Conservation (phyloP, 1,140 invertebrate species). For the Anastrepha ludens region DNA sequence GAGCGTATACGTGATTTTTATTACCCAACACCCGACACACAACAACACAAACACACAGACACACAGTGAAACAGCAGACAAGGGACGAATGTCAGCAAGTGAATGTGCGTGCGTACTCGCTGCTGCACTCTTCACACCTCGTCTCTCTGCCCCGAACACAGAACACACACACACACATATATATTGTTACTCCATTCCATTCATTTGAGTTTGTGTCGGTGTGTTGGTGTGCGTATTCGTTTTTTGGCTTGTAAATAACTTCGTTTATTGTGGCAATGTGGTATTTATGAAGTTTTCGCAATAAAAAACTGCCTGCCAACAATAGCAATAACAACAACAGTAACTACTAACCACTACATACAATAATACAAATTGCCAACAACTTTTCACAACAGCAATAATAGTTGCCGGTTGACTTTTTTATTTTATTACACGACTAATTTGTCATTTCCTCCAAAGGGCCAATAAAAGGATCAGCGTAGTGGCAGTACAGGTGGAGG, state of each 20-base stretch:
- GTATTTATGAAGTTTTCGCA: conserved; percentile 42
- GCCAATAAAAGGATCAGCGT: not conserved
- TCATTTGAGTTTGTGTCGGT: too few relatives aligned
- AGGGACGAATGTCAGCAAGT: conserved; percentile 1
- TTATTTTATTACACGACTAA: conserved; percentile 57
- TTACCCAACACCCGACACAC: conserved; percentile 7
- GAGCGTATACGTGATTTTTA: conserved; percentile 48
- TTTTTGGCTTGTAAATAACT: not conserved
- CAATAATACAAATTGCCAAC: conserved; percentile 41
- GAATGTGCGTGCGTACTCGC: conserved; percentile 34
- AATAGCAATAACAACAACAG: conserved; percentile 12
- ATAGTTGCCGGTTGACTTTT: conserved; percentile 30
- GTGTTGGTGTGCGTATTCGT: too few relatives aligned
- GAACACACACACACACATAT: too few relatives aligned
- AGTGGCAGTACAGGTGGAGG: not conserved
- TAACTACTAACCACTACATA: not conserved
- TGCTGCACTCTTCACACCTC: not conserved
- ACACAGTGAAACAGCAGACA: not conserved
- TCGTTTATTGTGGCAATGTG: conserved; percentile 31
- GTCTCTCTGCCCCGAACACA: not conserved
- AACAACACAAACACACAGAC: conserved; percentile 53
- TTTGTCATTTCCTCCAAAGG: conserved; percentile 56
- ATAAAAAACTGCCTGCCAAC: conserved; percentile 50
- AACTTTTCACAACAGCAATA: conserved; percentile 51
- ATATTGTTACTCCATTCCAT: not conserved